phyloP scores from a whole-genome alignment of 2,113 vertebrate genomes.

The Serinus canaria region DNA sequence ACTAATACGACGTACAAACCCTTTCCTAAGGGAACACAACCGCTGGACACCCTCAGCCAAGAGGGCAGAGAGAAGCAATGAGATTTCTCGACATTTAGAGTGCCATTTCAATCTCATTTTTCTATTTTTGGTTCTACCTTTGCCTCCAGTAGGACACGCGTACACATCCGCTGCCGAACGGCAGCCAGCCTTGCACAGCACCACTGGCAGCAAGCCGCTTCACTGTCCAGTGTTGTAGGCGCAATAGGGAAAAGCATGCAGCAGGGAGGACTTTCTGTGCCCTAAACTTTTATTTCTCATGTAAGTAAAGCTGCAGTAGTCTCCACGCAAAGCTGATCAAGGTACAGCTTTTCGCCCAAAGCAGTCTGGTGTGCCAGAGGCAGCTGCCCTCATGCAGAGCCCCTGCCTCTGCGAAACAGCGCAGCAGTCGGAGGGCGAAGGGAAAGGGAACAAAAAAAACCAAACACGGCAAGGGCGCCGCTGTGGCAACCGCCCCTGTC shows the following conservation, averaged over 20 bases:
- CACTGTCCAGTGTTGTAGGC: too few relatives aligned
- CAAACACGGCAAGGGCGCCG: accelerated
- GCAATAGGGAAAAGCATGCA: not conserved
- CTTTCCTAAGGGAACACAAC: accelerated
- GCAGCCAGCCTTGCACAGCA: not conserved
- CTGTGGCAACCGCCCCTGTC: accelerated
- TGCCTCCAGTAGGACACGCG: not conserved
- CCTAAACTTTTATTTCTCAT: not conserved
- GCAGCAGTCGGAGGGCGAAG: accelerated
- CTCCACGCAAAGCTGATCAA: not conserved
- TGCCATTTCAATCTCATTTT: accelerated
- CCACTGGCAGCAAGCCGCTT: not conserved
- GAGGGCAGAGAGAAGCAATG: not conserved
- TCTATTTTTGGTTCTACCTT: not conserved
- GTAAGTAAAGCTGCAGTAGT: too few relatives aligned
- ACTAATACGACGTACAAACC: accelerated
- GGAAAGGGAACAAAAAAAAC: too few relatives aligned
- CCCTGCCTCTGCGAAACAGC: accelerated
- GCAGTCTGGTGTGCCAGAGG: not conserved
- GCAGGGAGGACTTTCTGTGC: not conserved
- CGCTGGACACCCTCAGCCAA: not conserved
- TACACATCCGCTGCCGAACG: too few relatives aligned
- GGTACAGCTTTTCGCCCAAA: not conserved
- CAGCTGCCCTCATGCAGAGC: too few relatives aligned
- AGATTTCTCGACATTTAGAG: not conserved